Conservation (phyloP, 2,888 invertebrate genomes). For the Melanostoma mellinum region DNA sequence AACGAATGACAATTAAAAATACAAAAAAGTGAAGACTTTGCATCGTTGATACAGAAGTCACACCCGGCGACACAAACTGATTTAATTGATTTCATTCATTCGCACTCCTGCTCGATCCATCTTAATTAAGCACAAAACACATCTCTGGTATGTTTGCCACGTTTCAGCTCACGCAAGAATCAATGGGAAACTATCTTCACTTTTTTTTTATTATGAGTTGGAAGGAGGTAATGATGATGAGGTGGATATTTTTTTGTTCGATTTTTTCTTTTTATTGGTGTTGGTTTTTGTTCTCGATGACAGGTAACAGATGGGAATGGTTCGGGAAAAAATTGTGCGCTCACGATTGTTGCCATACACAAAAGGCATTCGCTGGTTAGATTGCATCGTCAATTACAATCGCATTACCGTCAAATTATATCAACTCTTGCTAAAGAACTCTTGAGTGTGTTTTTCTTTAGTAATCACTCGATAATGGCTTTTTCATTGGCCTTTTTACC, state of each 20-base stretch:
- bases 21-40: conserved; percentile 12
- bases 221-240: conserved; percentile 1
- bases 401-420: conserved; percentile 42
- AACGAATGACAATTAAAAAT: conserved; percentile 49
- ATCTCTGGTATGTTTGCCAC: conserved; percentile 29
- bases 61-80: conserved; percentile 30
- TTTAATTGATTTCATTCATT: conserved; percentile 59
- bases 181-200: conserved; percentile 5
- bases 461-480: neutral
- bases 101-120: conserved; percentile 31
- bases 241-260: neutral
- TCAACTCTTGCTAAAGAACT: conserved; percentile 1
- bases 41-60: conserved; percentile 26
- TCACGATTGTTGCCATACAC: neutral
- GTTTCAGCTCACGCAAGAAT: conserved; percentile 20
- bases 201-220: neutral
- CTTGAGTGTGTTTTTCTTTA: neutral
- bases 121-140: conserved; percentile 35
- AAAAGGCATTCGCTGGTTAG: neutral
- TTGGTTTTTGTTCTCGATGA: conserved; percentile 3
- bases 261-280: too few species aligned
- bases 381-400: conserved; percentile 47
- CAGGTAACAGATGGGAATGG: neutral
- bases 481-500: neutral
- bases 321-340: neutral